Evolutionary conservation across 1,140 invertebrate genomes (phyloP).

Genomic region (Drosophila hydei): DNA sequence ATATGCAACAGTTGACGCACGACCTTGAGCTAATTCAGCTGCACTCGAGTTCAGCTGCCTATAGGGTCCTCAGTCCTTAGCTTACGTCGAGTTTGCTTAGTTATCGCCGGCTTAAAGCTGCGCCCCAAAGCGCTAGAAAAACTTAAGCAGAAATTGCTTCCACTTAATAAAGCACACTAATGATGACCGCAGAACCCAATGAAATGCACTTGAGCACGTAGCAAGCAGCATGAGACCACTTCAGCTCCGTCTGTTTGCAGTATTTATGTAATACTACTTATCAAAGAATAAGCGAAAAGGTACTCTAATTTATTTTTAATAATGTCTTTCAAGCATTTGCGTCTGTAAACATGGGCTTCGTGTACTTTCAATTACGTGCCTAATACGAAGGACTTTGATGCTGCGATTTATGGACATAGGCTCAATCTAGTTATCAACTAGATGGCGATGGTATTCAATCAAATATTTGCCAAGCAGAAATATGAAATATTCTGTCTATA

Average conservation of each 20-base stretch:
- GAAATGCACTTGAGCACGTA: conserved; percentile 77
- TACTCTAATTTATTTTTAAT: conserved; percentile 81
- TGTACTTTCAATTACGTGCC: conserved; percentile 75
- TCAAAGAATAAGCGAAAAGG: conserved; percentile 22
- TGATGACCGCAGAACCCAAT: conserved; percentile 74
- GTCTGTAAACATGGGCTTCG: conserved; percentile 56
- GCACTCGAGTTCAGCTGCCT: conserved; percentile 32
- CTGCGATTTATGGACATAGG: conserved; percentile 1
- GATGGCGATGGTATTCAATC: conserved; percentile 32
- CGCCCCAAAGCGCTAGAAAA: conserved; percentile 7
- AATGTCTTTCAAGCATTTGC: conserved; percentile 49
- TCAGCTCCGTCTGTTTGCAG: conserved; percentile 41
- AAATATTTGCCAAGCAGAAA: conserved; percentile 54
- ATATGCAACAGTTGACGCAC: conserved; percentile 38
- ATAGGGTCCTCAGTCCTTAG: background rate
- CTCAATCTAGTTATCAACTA: conserved; percentile 20
- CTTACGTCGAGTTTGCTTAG: conserved; percentile 13
- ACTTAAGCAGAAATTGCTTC: conserved; percentile 54
- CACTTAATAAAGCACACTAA: conserved; percentile 81
- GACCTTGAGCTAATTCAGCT: conserved; percentile 62
- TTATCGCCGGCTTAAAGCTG: conserved; percentile 38
- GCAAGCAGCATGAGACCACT: conserved; percentile 48
- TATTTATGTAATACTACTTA: conserved; percentile 33
- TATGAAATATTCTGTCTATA: conserved; percentile 15
- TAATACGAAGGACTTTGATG: conserved; percentile 40